Evolutionary conservation across 53 echinoderm and acorn worm genomes (phyloP).

Genomic region (Holothuria leucospilota): DNA sequence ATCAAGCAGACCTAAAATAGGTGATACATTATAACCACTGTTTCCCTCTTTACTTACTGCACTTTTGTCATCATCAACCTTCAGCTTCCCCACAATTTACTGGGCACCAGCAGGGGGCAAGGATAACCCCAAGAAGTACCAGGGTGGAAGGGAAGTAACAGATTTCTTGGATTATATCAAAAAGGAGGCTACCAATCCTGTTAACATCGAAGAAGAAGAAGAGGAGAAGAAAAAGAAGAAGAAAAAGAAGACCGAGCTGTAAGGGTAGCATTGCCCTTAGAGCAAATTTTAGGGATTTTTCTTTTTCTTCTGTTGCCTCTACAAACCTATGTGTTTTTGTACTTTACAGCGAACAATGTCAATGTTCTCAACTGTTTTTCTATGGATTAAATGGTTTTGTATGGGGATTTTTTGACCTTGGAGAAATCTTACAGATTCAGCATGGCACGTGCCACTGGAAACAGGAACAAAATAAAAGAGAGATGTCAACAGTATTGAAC

Average conservation of each 20-base stretch:
- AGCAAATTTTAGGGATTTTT: neutral
- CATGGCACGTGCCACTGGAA: no score
- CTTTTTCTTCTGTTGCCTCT: no score
- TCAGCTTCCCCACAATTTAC: slow-evolving; percentile 94
- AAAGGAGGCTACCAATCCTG: slow-evolving; percentile 85
- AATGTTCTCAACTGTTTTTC: neutral
- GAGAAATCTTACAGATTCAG: neutral
- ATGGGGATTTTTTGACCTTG: neutral
- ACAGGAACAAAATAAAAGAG: no score
- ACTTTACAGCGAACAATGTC: neutral
- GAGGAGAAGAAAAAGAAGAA: slow-evolving; percentile 43
- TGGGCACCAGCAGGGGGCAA: slow-evolving; percentile 83
- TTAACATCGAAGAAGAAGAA: slow-evolving; percentile 53
- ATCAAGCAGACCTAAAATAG: no score
- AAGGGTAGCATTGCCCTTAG: neutral
- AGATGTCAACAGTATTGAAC: no score
- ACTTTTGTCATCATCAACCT: neutral
- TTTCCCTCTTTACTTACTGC: no score
- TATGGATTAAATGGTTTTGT: neutral
- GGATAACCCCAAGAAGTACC: slow-evolving; percentile 82
- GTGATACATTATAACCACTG: no score
- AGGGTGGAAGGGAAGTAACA: slow-evolving; percentile 83
- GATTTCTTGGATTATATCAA: slow-evolving; percentile 90
- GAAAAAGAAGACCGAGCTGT: slow-evolving; percentile 46
- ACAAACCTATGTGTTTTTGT: neutral